Evolutionary conservation across 2,113 vertebrate species (phyloP).

Genomic region (Psilopogon haemacephalus): DNA sequence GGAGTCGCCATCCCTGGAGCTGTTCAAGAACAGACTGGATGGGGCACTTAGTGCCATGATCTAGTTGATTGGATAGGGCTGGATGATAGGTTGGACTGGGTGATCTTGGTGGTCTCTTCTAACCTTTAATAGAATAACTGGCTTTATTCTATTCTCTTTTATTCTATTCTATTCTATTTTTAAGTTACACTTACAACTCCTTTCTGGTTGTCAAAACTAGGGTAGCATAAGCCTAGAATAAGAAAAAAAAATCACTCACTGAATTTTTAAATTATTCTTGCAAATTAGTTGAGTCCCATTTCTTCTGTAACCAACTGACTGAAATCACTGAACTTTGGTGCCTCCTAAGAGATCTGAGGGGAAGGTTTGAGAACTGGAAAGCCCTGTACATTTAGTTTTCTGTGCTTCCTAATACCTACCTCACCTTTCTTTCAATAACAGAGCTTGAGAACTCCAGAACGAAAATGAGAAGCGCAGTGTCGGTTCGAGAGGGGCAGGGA

Average conservation of each 20-base stretch:
- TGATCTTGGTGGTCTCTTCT: too few relatives aligned
- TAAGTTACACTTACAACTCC: not conserved
- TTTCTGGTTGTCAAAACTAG: not conserved
- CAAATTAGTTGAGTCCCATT: not conserved
- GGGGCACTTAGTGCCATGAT: too few relatives aligned
- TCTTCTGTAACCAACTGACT: rapidly evolving
- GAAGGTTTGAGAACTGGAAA: not conserved
- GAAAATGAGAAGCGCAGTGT: slow-evolving; percentile 86
- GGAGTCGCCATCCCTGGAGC: too few relatives aligned
- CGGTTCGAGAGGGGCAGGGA: slow-evolving; percentile 92
- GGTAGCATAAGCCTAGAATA: not conserved
- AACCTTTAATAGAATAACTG: too few relatives aligned
- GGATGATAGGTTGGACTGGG: too few relatives aligned
- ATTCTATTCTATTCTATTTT: too few relatives aligned
- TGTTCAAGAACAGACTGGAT: too few relatives aligned
- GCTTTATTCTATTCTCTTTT: too few relatives aligned
- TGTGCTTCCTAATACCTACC: not conserved
- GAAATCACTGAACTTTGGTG: rapidly evolving
- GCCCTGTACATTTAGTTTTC: not conserved
- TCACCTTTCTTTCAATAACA: slow-evolving; percentile 59
- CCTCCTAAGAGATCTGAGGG: rapidly evolving
- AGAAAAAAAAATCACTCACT: not conserved
- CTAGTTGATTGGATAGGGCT: too few relatives aligned
- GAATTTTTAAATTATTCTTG: not conserved
- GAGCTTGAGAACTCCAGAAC: slow-evolving; percentile 87